A percentile compares a stretch with the other conserved stretches of the same genome.
phyloP scores from a whole-genome alignment of 2,113 vertebrate species.

The Daboia siamensis region DNA sequence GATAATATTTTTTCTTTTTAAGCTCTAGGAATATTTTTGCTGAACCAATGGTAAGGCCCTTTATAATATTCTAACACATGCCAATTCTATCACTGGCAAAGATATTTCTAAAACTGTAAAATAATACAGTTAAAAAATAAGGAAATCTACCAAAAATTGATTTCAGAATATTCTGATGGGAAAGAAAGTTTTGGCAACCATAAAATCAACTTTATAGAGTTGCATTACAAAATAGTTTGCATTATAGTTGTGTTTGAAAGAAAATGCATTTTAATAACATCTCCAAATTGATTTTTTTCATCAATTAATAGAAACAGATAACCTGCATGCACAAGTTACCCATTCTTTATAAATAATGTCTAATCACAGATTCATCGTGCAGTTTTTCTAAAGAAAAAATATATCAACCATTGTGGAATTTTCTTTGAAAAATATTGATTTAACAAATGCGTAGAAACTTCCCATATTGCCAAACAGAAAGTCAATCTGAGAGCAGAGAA shows the following conservation, averaged over 20 bases:
- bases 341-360: not conserved
- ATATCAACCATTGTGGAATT: not conserved
- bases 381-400: not conserved
- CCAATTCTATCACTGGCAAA: not conserved
- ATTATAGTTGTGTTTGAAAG: conserved; percentile 8
- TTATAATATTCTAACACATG: not conserved
- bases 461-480: not conserved
- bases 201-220: conserved; percentile 16
- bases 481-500: not conserved
- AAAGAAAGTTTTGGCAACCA: conserved; percentile 3
- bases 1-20: not conserved
- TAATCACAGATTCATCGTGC: not conserved
- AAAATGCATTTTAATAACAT: not conserved
- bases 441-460: not conserved
- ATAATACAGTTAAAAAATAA: not conserved
- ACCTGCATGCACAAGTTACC: not conserved
- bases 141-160: not conserved
- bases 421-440: not conserved
- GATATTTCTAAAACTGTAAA: not conserved
- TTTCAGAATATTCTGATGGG: conserved; percentile 37
- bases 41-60: not conserved
- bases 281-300: not conserved
- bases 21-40: not conserved
- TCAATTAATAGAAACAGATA: not conserved
- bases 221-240: not conserved